Conservation (phyloP, 2,113 vertebrate species). For the Lophotis ruficrista region DNA sequence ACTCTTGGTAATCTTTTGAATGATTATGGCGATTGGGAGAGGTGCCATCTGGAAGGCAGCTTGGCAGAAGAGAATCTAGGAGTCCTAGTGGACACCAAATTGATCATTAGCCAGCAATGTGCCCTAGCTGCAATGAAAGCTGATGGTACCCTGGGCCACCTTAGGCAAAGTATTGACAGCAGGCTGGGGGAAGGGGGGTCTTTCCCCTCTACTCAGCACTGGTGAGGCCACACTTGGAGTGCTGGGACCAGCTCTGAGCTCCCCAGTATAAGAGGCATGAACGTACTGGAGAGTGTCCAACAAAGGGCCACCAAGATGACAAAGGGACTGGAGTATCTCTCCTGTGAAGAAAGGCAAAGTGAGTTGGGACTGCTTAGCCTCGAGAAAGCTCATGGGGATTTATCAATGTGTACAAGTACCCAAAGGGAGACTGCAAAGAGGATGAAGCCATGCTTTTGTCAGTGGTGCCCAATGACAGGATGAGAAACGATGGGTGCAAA, state of each 20-base stretch:
- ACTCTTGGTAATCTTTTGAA: neutral
- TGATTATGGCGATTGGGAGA: neutral
- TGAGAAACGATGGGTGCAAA: neutral
- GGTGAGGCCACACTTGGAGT: neutral
- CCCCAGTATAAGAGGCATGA: no score
- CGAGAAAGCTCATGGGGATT: neutral
- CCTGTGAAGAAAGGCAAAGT: neutral
- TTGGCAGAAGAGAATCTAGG: neutral
- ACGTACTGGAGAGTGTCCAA: rapidly evolving
- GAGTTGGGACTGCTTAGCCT: neutral
- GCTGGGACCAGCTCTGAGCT: neutral
- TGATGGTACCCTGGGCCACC: neutral
- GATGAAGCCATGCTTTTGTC: neutral
- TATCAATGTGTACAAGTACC: neutral
- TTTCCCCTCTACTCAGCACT: neutral
- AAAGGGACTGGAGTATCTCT: neutral
- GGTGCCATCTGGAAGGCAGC: neutral
- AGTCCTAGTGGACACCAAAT: neutral
- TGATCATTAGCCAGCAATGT: neutral
- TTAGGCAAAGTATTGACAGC: neutral
- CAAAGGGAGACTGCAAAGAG: neutral
- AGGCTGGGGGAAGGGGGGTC: neutral
- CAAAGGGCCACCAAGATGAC: neutral
- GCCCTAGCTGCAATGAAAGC: rapidly evolving
- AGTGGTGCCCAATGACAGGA: neutral